Evolutionary conservation across 2,888 invertebrate genomes (phyloP).

Genomic region (Scaptodrosophila latifasciaeformis): DNA sequence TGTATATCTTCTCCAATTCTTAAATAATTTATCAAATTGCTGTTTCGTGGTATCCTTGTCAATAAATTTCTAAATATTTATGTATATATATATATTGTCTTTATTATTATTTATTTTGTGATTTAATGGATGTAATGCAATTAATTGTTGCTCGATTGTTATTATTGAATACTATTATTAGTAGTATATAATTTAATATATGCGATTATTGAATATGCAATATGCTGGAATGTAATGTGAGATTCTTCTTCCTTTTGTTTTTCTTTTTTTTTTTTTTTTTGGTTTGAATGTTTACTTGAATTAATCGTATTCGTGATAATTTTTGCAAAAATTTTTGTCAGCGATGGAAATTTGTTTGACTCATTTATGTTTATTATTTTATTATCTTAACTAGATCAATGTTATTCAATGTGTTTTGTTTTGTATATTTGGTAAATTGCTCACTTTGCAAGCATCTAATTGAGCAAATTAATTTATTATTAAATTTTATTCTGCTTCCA

Average conservation of each 20-base stretch:
- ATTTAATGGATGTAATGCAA: constrained; percentile 34
- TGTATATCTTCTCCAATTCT: constrained; percentile 13
- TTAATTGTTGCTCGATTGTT: constrained; percentile 43
- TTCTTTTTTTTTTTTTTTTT: neutral
- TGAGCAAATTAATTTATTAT: too few relatives aligned
- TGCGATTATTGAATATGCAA: constrained; percentile 48
- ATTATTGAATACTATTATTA: constrained; percentile 29
- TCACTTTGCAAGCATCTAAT: constrained; percentile 19
- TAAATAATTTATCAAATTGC: constrained; percentile 46
- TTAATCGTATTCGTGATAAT: constrained; percentile 19
- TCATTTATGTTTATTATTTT: neutral
- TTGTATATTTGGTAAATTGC: constrained; percentile 7
- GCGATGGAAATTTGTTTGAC: too few relatives aligned
- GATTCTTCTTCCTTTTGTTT: too few relatives aligned
- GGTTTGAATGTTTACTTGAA: constrained; percentile 27
- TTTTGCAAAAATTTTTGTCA: neutral
- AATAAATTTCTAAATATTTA: constrained; percentile 24
- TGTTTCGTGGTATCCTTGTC: constrained; percentile 16
- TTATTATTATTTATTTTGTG: constrained; percentile 20
- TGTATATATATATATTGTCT: too few relatives aligned
- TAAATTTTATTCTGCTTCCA: too few relatives aligned
- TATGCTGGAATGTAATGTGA: constrained; percentile 36
- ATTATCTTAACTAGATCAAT: constrained; percentile 16
- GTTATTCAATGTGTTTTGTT: constrained; percentile 10
- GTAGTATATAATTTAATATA: constrained; percentile 18